These are phyloP conservation scores for Synanthedon myopaeformis DNA, from an alignment of 2,888 invertebrate genomes.

Conservation along the genomic window DNA sequence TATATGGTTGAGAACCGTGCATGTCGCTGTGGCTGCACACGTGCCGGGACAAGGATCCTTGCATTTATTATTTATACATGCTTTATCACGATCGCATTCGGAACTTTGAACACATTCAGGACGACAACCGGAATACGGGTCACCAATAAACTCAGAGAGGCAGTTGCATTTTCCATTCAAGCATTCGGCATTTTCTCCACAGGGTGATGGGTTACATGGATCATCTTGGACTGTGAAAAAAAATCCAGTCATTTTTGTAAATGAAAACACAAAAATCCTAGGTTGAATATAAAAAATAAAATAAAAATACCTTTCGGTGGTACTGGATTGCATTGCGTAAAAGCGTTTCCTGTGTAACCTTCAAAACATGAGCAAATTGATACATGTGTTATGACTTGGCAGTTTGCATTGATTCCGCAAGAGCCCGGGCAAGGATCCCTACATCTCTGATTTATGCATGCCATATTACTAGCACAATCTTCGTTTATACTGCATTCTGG, in stretches of 20 bases:
- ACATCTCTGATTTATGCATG: conserved; percentile 78
- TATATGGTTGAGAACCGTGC: conserved; percentile 75
- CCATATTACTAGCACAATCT: conserved; percentile 75
- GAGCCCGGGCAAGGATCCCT: conserved; percentile 78
- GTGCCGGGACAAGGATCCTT: conserved; percentile 82
- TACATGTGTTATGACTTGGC: conserved; percentile 72
- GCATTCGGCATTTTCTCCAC: conserved; percentile 80
- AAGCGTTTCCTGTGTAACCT: conserved; percentile 74
- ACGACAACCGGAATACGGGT: conserved; percentile 80
- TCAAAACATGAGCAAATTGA: conserved; percentile 73
- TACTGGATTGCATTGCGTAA: conserved; percentile 57
- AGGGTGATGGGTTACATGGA: conserved; percentile 76
- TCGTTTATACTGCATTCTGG: conserved; percentile 76
- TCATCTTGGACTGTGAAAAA: conserved; percentile 49
- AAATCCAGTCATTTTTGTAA: background rate
- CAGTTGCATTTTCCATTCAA: conserved; percentile 77
- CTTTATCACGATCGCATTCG: conserved; percentile 77
- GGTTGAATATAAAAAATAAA: background rate
- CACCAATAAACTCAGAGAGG: conserved; percentile 78
- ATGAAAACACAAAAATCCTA: background rate
- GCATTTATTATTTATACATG: conserved; percentile 82
- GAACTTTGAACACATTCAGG: conserved; percentile 83
- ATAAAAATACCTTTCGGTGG: conserved; percentile 41
- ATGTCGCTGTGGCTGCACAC: conserved; percentile 80
- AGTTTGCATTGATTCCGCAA: conserved; percentile 72